phyloP scores from a whole-genome alignment of 92 coral and sea anemone species.

The Parazoanthus atlanticus region DNA sequence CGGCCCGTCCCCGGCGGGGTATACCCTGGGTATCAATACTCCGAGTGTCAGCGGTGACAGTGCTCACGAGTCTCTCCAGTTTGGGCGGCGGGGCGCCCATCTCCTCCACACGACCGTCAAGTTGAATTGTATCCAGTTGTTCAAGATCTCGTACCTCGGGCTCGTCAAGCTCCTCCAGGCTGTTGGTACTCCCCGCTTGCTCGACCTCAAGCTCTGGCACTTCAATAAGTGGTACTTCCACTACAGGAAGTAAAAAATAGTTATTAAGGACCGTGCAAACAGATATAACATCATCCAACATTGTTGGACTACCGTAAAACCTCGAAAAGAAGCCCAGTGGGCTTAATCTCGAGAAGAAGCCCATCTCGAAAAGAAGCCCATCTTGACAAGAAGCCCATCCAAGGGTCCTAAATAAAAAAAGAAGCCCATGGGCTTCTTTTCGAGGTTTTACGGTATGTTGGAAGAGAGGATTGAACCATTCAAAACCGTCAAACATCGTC shows the following conservation, averaged over 20 bases:
- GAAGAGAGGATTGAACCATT: too few species aligned
- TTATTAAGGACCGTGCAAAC: too few species aligned
- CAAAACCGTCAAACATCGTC: too few species aligned
- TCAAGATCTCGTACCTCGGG: background rate
- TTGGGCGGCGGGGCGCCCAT: conserved; percentile 1
- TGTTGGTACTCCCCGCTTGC: conserved; percentile 9
- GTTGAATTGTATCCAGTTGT: background rate
- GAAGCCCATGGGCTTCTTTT: too few species aligned
- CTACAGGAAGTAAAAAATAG: background rate
- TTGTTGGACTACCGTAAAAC: too few species aligned
- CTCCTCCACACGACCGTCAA: background rate
- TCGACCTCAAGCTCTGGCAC: conserved; percentile 9
- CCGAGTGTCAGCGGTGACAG: background rate
- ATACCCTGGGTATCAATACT: conserved; percentile 16
- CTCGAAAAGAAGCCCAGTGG: too few species aligned
- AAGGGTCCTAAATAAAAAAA: too few species aligned
- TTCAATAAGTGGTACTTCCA: conserved; percentile 11
- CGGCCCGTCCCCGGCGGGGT: conserved; percentile 41
- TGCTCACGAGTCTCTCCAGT: conserved; percentile 19
- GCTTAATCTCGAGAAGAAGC: too few species aligned
- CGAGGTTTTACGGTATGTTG: too few species aligned
- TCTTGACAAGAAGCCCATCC: too few species aligned
- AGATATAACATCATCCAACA: too few species aligned
- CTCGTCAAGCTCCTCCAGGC: conserved; percentile 2
- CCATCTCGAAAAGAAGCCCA: too few species aligned